Base-by-base conservation (phyloP, 2,113 vertebrate genomes). In the Sceloporus tristichus region DNA sequence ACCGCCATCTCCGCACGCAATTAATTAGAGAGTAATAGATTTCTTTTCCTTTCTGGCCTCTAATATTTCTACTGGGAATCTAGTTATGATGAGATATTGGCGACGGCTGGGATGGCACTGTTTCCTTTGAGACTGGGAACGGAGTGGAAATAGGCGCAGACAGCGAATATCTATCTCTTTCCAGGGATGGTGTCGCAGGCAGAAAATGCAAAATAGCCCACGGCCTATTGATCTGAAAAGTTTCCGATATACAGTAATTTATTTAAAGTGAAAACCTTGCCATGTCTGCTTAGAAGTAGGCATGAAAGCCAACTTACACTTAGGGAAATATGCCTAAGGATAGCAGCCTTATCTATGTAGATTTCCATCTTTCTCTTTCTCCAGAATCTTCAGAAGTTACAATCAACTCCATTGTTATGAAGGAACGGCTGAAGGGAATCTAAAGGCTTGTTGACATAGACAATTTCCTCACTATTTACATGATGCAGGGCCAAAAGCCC, bases 21-120 rank as follows among this genome's bases (percentile, higher is more conserved):
- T 93, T 93, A 91, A 94, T 94, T 86, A 91, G 91, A 29, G 75
- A 65, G 18, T 65, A 88, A 91, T 76, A 92, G 93, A 94, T 92
- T 89, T 84, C 79, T 83, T 54, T 83, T 66, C 87, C 80, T 83
- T 68, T 70, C 42, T 9, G 40, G 65, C 0, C 5, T 62, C 87
- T 91, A 90, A 92, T 23, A 0, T 23, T 87, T 78, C 94, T 89
- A 70, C 86, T 40, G 90, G 93, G 93, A 93, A 91, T 90, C 65
- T 89, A 1, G 16, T 18, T 1, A 14, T 25, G 81, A 91, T 79
- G 84, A 92, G 86, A 82, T 87, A 34, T 81, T 59, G 0, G 23
- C 0, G 23, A 25, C 8, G 92, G 85, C 85, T 92, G 40, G 29
- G 0, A 0, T 1, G 0, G 14, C 82, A 70, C 82, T 79, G 40